phyloP scores from a whole-genome alignment of 2,888 invertebrate genomes.

The Thymelicus sylvestris region DNA sequence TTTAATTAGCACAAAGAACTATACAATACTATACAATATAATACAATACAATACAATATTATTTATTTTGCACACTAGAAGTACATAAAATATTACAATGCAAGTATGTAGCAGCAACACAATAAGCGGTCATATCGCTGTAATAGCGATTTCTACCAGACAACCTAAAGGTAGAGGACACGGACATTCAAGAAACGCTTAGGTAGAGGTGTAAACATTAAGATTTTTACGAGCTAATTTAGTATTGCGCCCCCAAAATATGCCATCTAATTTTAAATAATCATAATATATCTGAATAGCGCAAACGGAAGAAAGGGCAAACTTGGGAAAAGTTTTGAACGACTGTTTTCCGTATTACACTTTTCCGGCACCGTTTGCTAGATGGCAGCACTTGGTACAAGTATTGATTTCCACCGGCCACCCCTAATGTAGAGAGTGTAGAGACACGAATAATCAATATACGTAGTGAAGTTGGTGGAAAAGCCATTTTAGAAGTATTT shows the following conservation, averaged over 20 bases:
- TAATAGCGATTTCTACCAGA: no score
- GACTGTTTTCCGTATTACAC: neutral
- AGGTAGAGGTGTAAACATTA: no score
- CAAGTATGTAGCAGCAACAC: no score
- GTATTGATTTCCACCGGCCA: constrained; percentile 80
- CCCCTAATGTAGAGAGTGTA: constrained; percentile 47
- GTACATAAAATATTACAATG: no score
- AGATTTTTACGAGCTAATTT: no score
- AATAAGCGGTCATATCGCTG: no score
- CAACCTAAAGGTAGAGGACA: no score
- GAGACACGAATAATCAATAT: constrained; percentile 72
- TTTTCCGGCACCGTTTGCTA: constrained; percentile 40
- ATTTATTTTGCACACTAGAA: no score
- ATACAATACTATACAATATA: no score
- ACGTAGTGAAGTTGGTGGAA: constrained; percentile 60
- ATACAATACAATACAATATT: no score
- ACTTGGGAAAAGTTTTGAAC: neutral
- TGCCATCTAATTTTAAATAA: neutral
- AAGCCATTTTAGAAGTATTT: constrained; percentile 60
- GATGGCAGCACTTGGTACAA: constrained; percentile 64
- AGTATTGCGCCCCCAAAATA: neutral
- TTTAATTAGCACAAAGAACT: no score
- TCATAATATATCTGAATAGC: neutral
- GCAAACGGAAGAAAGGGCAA: neutral
- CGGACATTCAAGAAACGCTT: no score